phyloP scores from a whole-genome alignment of 2,888 invertebrate species.

The Uloborus plumipes region DNA sequence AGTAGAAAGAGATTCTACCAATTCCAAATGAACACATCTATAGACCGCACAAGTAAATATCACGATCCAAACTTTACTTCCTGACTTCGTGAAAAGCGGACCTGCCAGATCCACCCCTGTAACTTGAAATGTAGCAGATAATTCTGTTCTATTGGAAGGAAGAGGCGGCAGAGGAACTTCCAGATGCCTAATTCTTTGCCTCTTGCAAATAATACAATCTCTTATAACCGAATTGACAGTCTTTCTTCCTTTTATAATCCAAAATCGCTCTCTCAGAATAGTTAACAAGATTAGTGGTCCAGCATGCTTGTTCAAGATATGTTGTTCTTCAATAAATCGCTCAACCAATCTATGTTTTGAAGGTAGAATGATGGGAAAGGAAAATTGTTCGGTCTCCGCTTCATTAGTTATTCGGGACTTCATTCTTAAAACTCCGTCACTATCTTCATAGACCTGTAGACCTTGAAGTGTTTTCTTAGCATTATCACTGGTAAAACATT shows the following conservation, averaged over 20 bases:
- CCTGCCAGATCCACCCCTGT: neutral
- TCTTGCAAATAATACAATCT: constrained; percentile 10
- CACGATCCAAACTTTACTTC: neutral
- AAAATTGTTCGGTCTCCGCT: neutral
- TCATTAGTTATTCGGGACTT: neutral
- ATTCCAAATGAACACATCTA: constrained; percentile 26
- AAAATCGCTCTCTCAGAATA: neutral
- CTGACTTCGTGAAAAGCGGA: neutral
- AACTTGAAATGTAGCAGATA: constrained; percentile 13
- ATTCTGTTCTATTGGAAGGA: neutral
- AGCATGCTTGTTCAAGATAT: neutral
- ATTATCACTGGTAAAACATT: neutral
- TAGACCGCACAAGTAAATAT: constrained; percentile 12
- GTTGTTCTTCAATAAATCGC: neutral
- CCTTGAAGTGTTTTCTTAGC: neutral
- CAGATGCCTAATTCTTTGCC: neutral
- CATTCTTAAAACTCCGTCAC: neutral
- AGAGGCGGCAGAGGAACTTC: neutral
- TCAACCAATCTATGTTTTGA: neutral
- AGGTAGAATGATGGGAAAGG: neutral
- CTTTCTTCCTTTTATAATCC: neutral
- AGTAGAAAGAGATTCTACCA: constrained; percentile 19
- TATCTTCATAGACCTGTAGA: neutral
- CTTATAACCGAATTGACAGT: neutral
- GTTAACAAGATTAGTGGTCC: neutral